Percentiles rank a stretch among this genome's conserved stretches.
Conservation (phyloP, 2,888 invertebrate genomes). For the Chloromyia formosa region DNA sequence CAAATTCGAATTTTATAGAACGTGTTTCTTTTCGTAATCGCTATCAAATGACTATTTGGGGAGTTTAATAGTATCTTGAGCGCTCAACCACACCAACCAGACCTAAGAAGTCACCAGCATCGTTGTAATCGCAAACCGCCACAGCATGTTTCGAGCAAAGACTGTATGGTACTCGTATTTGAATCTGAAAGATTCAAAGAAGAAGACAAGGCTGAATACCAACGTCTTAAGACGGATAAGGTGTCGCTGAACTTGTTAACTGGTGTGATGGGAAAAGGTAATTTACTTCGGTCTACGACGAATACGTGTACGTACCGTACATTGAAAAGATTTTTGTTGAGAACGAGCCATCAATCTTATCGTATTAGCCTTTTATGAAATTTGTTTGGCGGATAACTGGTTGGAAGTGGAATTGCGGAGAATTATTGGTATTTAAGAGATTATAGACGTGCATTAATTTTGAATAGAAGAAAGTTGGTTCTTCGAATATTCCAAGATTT, state of each 20-base stretch:
- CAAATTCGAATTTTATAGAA: constrained; percentile 31
- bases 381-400: not conserved
- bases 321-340: constrained; percentile 2
- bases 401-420: not conserved
- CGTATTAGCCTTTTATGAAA: constrained; percentile 7
- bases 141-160: no score
- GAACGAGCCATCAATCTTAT: constrained; percentile 6
- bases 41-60: constrained; percentile 6
- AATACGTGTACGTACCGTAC: not conserved
- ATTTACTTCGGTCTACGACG: no score
- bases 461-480: no score
- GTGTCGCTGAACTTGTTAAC: constrained; percentile 35
- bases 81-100: not conserved
- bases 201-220: no score
- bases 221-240: constrained; percentile 2
- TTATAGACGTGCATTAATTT: no score
- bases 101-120: not conserved
- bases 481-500: no score
- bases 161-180: no score
- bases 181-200: no score
- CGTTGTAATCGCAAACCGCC: not conserved
- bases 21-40: constrained; percentile 8
- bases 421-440: no score
- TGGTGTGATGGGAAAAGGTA: constrained; percentile 20
- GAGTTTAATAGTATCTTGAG: not conserved